Evolutionary conservation across 2,888 invertebrate species (phyloP).

Genomic region (Rhagonycha lutea): DNA sequence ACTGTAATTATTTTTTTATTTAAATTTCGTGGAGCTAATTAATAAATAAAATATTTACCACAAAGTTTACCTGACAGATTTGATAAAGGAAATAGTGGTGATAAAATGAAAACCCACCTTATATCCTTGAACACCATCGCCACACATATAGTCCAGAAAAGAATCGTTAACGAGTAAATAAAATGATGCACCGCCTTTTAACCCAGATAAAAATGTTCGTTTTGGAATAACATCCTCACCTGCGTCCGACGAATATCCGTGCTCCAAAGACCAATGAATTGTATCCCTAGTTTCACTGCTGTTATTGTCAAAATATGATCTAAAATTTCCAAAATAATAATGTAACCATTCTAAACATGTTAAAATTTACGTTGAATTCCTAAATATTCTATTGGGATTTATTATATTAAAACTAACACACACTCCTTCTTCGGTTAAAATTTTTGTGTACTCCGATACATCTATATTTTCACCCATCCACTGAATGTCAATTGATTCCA

Average conservation of each 20-base stretch:
- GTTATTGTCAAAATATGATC: neutral
- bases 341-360: neutral
- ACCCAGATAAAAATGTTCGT: conserved; percentile 56
- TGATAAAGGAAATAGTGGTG: no score
- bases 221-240: conserved; percentile 63
- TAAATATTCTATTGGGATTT: neutral
- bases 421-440: conserved; percentile 5
- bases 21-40: no score
- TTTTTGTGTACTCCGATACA: neutral
- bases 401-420: conserved; percentile 16
- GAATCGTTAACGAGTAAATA: conserved; percentile 48
- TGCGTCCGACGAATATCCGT: neutral
- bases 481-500: neutral
- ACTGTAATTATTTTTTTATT: no score
- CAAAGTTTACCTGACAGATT: no score
- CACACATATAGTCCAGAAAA: conserved; percentile 3
- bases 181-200: conserved; percentile 53
- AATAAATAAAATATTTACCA: no score
- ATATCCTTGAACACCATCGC: conserved; percentile 7
- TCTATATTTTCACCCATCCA: neutral
- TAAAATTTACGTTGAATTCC: neutral
- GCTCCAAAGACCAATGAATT: neutral
- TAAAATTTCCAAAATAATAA: neutral
- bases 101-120: neutral
- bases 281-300: neutral